A percentile compares a stretch with the other conserved stretches of the same genome.
Evolutionary conservation across 2,888 invertebrate genomes (phyloP).

Genomic region (Nemoura dubitans): DNA sequence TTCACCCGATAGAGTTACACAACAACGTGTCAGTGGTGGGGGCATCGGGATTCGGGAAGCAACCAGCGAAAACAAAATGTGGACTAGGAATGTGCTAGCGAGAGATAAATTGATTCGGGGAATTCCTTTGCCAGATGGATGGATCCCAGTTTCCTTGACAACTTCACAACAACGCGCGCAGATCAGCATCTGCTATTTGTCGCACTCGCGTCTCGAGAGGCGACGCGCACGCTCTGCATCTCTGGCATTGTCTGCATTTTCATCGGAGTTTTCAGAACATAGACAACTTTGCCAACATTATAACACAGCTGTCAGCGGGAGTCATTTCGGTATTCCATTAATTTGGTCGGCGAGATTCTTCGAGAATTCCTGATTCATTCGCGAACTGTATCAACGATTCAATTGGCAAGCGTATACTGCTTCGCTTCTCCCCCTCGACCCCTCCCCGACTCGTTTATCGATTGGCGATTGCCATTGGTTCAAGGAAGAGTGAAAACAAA

Average conservation of each 20-base stretch:
- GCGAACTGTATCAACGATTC: background rate
- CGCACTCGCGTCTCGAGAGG: background rate
- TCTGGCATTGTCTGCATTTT: background rate
- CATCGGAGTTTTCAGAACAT: background rate
- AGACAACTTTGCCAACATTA: background rate
- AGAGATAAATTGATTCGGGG: conserved; percentile 4
- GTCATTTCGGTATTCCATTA: conserved; percentile 4
- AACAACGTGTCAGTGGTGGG: background rate
- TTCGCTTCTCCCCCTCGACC: background rate
- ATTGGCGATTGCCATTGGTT: background rate
- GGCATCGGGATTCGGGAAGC: too few species aligned
- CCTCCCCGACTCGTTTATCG: background rate
- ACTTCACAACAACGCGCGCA: background rate
- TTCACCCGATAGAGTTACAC: background rate
- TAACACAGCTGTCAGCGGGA: background rate
- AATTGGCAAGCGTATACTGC: background rate
- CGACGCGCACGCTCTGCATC: too few species aligned
- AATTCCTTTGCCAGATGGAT: background rate
- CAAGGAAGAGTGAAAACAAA: background rate
- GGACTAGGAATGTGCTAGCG: background rate
- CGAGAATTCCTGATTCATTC: background rate
- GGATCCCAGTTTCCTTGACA: conserved; percentile 4
- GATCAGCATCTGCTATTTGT: conserved; percentile 4
- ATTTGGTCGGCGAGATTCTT: background rate
- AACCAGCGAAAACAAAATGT: background rate